Evolutionary conservation across 2,113 vertebrate genomes (phyloP).

Genomic region (Antechinus flavipes): DNA sequence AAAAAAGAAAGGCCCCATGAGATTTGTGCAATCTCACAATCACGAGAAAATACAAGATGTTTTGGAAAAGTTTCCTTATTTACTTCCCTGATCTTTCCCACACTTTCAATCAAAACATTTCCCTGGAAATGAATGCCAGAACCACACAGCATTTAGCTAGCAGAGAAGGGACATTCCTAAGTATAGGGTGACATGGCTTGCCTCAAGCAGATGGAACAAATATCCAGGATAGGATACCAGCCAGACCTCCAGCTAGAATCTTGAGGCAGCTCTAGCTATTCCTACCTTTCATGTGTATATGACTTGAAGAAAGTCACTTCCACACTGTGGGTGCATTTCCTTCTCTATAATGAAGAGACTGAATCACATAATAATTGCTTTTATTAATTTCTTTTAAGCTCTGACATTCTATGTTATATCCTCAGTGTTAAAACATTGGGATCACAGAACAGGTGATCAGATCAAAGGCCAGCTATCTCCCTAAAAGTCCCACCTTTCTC

Average conservation of each 20-base stretch:
- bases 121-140: constrained; percentile 38
- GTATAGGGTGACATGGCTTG: background rate
- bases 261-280: background rate
- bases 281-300: fast-evolving
- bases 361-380: background rate
- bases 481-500: background rate
- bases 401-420: background rate
- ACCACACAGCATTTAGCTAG: constrained; percentile 51
- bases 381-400: background rate
- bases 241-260: background rate
- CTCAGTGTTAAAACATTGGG: background rate
- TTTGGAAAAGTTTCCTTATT: background rate
- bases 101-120: constrained; percentile 31
- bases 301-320: background rate
- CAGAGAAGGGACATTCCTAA: constrained; percentile 19
- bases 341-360: background rate
- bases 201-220: background rate
- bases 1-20: background rate
- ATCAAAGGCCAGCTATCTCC: background rate
- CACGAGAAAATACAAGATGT: background rate
- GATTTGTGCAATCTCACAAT: too few species aligned
- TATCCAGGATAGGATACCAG: background rate
- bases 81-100: constrained; percentile 13
- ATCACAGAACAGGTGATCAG: background rate
- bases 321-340: background rate